Conservation (phyloP, 1,140 invertebrate genomes). For the Argopecten irradians region DNA sequence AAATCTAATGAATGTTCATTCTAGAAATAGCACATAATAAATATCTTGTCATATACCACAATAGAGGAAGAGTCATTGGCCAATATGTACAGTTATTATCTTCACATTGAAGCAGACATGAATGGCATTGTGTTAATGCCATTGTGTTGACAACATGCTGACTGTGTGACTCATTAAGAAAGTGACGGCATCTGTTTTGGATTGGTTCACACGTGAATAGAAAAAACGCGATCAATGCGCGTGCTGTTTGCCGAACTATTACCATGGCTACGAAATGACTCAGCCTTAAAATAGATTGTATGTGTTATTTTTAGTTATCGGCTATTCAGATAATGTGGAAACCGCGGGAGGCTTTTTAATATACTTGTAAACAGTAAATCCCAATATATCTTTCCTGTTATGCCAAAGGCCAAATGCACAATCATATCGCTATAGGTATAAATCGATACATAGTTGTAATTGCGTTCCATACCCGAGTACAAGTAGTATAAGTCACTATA, state of each 20-base stretch:
- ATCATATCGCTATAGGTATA: too few species aligned
- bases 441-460: too few species aligned
- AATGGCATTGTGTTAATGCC: not conserved
- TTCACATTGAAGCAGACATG: not conserved
- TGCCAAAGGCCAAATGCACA: too few species aligned
- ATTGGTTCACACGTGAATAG: not conserved
- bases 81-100: not conserved
- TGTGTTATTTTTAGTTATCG: not conserved
- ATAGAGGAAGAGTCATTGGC: not conserved
- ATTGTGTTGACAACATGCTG: not conserved
- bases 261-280: slow-evolving; percentile 14
- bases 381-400: not conserved
- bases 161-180: not conserved
- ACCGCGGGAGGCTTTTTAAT: not conserved
- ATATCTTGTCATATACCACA: not conserved
- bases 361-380: not conserved
- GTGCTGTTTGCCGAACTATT: not conserved
- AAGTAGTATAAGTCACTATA: too few species aligned
- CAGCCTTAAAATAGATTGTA: not conserved
- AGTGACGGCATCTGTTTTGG: not conserved
- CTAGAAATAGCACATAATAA: not conserved
- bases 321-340: not conserved
- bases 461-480: too few species aligned
- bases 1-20: not conserved
- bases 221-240: not conserved